Conservation (phyloP, 2,888 invertebrate genomes). For the Lochmaea capreae region DNA sequence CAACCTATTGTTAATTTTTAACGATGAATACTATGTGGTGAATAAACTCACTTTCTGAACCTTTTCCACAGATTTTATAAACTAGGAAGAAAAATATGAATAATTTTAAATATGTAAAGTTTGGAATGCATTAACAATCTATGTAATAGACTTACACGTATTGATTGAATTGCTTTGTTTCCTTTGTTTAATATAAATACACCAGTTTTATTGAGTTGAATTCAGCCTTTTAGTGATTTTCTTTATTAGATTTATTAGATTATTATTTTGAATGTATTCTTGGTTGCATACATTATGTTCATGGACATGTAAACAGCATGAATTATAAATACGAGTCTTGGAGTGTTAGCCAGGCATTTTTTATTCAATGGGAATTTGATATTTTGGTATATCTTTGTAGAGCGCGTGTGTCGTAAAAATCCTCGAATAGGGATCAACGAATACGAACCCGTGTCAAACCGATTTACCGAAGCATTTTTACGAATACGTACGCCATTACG, state of each 20-base stretch:
- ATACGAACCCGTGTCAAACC: not conserved
- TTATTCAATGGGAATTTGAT: constrained; percentile 15
- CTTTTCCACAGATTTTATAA: not conserved
- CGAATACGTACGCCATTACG: constrained; percentile 5
- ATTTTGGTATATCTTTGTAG: not conserved
- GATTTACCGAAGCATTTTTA: not conserved
- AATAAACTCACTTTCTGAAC: not conserved
- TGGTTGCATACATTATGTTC: too few species aligned
- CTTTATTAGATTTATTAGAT: too few species aligned
- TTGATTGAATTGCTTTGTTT: too few species aligned
- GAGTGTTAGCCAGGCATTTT: not conserved
- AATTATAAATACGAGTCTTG: not conserved
- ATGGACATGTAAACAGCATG: too few species aligned
- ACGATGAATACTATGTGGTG: not conserved
- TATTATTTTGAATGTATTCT: too few species aligned
- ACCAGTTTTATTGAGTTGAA: too few species aligned
- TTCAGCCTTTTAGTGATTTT: too few species aligned
- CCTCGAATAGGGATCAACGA: not conserved
- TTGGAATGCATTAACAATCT: too few species aligned
- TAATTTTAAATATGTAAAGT: too few species aligned
- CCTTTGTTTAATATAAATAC: too few species aligned
- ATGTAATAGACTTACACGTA: too few species aligned
- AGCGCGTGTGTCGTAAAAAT: not conserved
- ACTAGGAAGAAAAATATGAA: not conserved
- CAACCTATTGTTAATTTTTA: not conserved